Conservation (phyloP, 2,888 invertebrate species). For the Lasioglossum pauxillum region DNA sequence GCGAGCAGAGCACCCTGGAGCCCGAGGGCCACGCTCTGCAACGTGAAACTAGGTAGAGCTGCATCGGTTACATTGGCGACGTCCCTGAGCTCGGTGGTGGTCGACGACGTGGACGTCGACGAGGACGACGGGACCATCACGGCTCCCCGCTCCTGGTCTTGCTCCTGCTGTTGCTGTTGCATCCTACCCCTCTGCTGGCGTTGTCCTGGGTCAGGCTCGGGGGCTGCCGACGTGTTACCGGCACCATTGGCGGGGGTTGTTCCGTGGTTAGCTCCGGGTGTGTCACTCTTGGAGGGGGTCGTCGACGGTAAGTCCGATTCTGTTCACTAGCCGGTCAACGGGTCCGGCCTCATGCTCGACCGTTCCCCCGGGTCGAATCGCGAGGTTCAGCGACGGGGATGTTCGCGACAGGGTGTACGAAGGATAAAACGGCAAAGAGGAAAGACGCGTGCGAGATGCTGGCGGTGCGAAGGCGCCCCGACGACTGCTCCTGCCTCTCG, state of each 20-base stretch:
- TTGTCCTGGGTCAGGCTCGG: constrained; percentile 61
- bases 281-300: neutral
- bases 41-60: constrained; percentile 77
- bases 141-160: constrained; percentile 69
- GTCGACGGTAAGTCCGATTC: neutral
- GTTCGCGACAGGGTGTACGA: constrained; percentile 30
- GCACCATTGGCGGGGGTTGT: constrained; percentile 67
- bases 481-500: constrained; percentile 88
- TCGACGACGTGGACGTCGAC: constrained; percentile 49
- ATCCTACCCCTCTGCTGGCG: constrained; percentile 68
- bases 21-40: constrained; percentile 92
- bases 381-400: constrained; percentile 4
- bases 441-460: constrained; percentile 86
- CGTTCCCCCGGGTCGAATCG: constrained; percentile 22
- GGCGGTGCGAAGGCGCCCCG: constrained; percentile 88
- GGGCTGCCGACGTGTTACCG: constrained; percentile 49
- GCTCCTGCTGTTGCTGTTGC: constrained; percentile 74
- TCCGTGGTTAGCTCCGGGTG: constrained; percentile 5
- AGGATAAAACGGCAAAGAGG: constrained; percentile 65
- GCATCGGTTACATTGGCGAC: constrained; percentile 61
- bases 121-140: constrained; percentile 67
- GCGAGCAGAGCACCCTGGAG: constrained; percentile 94
- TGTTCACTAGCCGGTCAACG: constrained; percentile 29
- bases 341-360: constrained; percentile 28
- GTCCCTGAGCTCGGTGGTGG: constrained; percentile 70